Conservation (phyloP, 2,797 vertebrate species). For the Rhinella marina region DNA sequence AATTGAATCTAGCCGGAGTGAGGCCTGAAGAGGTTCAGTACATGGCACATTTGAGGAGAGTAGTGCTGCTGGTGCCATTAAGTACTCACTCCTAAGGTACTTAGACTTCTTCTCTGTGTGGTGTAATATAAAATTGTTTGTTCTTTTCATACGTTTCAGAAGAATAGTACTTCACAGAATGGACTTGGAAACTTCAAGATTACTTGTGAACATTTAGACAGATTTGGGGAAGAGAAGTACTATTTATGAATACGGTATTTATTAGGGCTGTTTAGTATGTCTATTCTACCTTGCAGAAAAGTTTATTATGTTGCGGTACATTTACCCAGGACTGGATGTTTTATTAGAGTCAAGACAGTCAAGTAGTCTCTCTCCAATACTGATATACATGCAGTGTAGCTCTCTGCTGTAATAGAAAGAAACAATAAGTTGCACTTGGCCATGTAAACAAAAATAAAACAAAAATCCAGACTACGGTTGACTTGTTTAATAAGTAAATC, state of each 20-base stretch:
- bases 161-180: neutral
- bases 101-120: constrained; percentile 5
- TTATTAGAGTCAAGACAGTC: no score
- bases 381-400: neutral
- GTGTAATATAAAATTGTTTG: neutral
- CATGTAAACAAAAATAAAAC: no score
- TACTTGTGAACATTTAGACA: neutral
- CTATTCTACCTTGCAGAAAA: neutral
- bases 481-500: no score
- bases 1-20: constrained; percentile 22
- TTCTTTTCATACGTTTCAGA: constrained; percentile 16
- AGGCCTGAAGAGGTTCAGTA: neutral
- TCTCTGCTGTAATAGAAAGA: neutral
- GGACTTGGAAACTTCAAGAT: neutral
- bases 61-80: constrained; percentile 5
- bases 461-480: no score
- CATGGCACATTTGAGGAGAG: constrained; percentile 25
- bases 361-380: neutral
- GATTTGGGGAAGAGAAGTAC: neutral
- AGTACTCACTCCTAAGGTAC: neutral
- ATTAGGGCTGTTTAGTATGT: neutral
- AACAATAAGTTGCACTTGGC: neutral
- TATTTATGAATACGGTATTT: neutral
- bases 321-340: neutral
- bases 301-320: neutral